Percentiles rank a stretch among this genome's conserved stretches.
Evolutionary conservation across 2,113 vertebrate genomes (phyloP).

Genomic region (Etheostoma spectabile): DNA sequence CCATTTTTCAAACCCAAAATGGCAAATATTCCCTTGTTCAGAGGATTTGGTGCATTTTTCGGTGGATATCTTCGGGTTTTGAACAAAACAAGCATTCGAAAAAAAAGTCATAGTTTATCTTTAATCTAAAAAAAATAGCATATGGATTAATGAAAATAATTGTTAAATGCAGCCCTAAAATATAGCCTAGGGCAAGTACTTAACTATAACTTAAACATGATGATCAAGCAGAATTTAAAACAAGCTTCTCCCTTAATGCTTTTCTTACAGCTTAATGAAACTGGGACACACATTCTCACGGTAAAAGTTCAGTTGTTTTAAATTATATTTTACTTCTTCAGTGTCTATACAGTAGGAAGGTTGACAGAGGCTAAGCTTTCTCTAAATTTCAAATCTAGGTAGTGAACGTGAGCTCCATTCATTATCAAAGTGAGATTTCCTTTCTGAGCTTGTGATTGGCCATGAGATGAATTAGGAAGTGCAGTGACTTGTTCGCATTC

Average conservation of each 20-base stretch:
- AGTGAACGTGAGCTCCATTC: background rate
- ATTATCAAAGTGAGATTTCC: background rate
- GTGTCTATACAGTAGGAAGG: too few species aligned
- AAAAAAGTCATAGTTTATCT: too few species aligned
- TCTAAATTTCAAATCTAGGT: background rate
- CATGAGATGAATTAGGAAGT: background rate
- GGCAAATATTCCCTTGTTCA: too few species aligned
- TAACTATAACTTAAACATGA: background rate
- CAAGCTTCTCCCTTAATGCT: background rate
- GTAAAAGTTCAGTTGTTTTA: background rate
- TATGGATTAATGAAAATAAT: background rate
- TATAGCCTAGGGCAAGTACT: background rate
- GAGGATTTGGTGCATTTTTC: background rate
- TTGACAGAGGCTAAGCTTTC: background rate
- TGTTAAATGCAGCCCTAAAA: background rate
- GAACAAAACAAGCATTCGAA: background rate
- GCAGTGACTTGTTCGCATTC: background rate
- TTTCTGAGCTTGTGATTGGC: background rate
- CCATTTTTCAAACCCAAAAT: too few species aligned
- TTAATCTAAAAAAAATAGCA: background rate
- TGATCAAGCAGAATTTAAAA: background rate
- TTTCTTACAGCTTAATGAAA: background rate
- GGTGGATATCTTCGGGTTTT: background rate
- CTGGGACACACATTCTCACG: background rate
- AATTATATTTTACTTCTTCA: background rate